A percentile compares a stretch with the other conserved stretches of the same genome.
These are phyloP conservation scores for Rousettus leschenaultii DNA, from an alignment of 2,113 vertebrate species.

Conservation along the genomic window DNA sequence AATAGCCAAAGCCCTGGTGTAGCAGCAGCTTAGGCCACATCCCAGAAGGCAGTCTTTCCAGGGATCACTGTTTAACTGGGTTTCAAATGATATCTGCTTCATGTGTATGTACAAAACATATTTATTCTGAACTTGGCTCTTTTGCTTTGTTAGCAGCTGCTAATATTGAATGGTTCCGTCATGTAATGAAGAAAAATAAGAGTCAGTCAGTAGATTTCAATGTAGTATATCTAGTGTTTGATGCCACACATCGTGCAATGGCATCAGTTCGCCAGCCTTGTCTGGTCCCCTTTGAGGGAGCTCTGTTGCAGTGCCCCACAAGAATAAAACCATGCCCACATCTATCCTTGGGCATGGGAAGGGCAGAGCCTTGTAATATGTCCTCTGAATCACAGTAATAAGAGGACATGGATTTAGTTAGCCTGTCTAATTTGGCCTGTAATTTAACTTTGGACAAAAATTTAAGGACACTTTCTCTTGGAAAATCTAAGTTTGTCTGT, in stretches of 20 bases:
- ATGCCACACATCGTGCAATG: not conserved
- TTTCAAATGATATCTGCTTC: not conserved
- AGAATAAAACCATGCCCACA: not conserved
- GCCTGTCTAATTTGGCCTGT: constrained; percentile 64
- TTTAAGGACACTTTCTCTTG: constrained; percentile 60
- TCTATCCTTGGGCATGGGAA: constrained; percentile 61
- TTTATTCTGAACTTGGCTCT: not conserved
- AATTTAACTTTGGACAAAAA: constrained; percentile 68
- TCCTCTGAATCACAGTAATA: constrained; percentile 76
- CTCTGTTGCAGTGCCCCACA: not conserved
- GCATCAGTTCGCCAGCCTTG: not conserved
- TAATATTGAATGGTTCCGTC: not conserved
- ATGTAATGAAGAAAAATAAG: not conserved
- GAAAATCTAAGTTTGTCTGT: constrained; percentile 53
- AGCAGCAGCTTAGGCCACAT: not conserved
- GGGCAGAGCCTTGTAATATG: constrained; percentile 61
- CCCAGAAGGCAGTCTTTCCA: not conserved
- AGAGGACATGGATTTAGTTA: constrained; percentile 70
- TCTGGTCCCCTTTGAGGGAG: not conserved
- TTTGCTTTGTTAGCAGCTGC: not conserved
- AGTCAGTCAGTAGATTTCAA: not conserved
- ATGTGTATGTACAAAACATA: not conserved
- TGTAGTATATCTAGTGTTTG: not conserved
- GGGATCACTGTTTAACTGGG: not conserved
- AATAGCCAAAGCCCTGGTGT: not conserved